Evolutionary conservation across 1,140 invertebrate genomes (phyloP).

Genomic region (Pinna nobilis): DNA sequence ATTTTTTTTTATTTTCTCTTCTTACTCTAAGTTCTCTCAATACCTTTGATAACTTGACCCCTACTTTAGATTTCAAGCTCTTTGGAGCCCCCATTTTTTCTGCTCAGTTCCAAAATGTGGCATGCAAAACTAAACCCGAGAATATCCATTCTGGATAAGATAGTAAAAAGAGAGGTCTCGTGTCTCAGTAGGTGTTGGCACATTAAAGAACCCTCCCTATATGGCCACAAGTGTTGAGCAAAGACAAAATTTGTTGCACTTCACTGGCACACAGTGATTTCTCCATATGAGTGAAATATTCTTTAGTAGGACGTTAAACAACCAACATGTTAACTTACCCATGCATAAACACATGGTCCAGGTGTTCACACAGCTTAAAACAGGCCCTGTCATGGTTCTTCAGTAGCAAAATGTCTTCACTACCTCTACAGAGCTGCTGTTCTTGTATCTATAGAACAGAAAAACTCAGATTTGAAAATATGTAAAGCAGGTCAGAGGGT

Average conservation of each 20-base stretch:
- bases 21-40: not conserved
- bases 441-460: slow-evolving; percentile 61
- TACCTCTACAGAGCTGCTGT: slow-evolving; percentile 42
- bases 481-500: too few relatives aligned
- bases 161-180: too few relatives aligned
- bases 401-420: slow-evolving; percentile 43
- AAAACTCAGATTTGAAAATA: not conserved
- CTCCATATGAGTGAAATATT: too few relatives aligned
- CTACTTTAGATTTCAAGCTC: too few relatives aligned
- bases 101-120: too few relatives aligned
- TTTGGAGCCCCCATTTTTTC: too few relatives aligned
- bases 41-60: not conserved
- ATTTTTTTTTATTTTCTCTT: not conserved
- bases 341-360: slow-evolving; percentile 69
- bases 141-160: not conserved
- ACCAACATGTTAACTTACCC: slow-evolving; percentile 54
- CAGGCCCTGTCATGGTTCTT: slow-evolving; percentile 60
- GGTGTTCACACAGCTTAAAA: slow-evolving; percentile 65
- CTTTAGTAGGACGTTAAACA: too few relatives aligned
- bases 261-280: too few relatives aligned
- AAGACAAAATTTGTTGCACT: too few relatives aligned
- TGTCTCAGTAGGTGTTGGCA: too few relatives aligned
- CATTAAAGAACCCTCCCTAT: too few relatives aligned
- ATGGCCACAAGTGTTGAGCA: not conserved
- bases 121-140: not conserved